phyloP scores from a whole-genome alignment of 2,113 vertebrate species.

The Thinocorus orbignyianus region DNA sequence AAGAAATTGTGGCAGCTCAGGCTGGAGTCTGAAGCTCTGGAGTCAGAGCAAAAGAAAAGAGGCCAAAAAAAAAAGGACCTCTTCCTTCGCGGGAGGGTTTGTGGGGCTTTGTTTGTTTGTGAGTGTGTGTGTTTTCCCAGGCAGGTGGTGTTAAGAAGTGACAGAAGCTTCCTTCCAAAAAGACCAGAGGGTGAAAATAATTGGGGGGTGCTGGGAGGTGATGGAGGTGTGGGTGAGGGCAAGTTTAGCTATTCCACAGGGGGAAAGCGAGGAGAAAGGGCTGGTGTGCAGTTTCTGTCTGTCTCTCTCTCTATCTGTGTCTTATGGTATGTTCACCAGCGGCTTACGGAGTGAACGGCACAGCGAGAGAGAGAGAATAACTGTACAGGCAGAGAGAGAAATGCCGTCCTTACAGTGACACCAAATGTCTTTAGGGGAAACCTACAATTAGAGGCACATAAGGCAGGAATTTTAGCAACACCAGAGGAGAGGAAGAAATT shows the following conservation, averaged over 20 bases:
- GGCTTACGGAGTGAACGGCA: not conserved
- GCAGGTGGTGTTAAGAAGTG: not conserved
- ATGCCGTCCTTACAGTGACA: slow-evolving; percentile 78
- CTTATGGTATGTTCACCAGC: slow-evolving; percentile 40
- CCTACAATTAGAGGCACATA: slow-evolving; percentile 35
- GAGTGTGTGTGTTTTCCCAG: not conserved
- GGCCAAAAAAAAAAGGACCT: not conserved
- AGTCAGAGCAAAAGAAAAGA: not conserved
- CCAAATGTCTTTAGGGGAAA: slow-evolving; percentile 76
- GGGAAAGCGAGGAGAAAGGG: slow-evolving; percentile 20
- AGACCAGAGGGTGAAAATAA: slow-evolving; percentile 35
- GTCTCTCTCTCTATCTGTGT: not conserved
- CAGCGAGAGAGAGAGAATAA: slow-evolving; percentile 18
- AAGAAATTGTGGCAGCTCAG: slow-evolving; percentile 37
- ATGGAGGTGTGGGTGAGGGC: slow-evolving; percentile 20
- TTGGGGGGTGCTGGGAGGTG: not conserved
- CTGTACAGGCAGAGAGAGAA: slow-evolving; percentile 29
- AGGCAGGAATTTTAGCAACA: slow-evolving; percentile 2
- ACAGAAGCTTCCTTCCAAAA: slow-evolving; percentile 30
- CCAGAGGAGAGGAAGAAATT: not conserved
- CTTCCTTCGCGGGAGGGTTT: not conserved
- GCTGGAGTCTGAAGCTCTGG: slow-evolving; percentile 25
- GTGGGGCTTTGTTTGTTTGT: not conserved
- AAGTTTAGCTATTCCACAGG: slow-evolving; percentile 52
- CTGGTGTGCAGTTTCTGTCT: slow-evolving; percentile 21